Evolutionary conservation across 2,888 invertebrate genomes (phyloP), one percentile per base, ranked within the genome.

Genomic region (Trisateles emortualis): DNA sequence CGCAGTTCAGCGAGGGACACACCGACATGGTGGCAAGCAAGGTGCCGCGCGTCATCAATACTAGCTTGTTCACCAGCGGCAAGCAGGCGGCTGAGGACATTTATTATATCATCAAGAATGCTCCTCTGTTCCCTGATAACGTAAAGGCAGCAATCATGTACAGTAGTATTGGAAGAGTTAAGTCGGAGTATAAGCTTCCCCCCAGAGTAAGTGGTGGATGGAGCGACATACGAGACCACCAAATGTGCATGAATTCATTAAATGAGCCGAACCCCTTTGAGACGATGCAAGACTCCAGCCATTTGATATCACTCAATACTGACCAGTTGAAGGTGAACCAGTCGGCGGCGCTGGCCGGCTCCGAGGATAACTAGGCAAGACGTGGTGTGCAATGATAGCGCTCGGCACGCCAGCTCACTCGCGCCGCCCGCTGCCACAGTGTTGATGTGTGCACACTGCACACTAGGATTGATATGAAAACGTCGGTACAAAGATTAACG

Each of bases 171-270:
- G 80, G 82, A 5, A 62, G 66, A 36, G 61, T 72, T 11, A 54
- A 59, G 9, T 43, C 48, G 9, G 14, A 24, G 4, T 6, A 56
- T 3, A 64, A 48, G 30, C 40, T 48, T 16, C 70, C 76, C 13
- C 64, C 68, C 9, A 53, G 30, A 11, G 81, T 78, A 5, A 69
- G 65, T 49, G 84, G 84, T 1, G 85, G 84, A 32, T 84, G 86
- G 84, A 53, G 52, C 13, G 81, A 84, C 59, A 17, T 64, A 35
- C 76, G 83, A 6, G 87, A 86, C 56, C 76, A 76, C 45, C 49
- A 77, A 32, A 74, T 86, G 6, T 87, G 87, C 51, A 57, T 79
- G 26, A 79, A 82, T 32, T 77, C 79, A 0, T 52, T 72, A 8
- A 6, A 26, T 8, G 26, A 26, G 8, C 9, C 26, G 9, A 8